Evolutionary conservation across 2,888 invertebrate genomes (phyloP).

Genomic region (Mongoloraphidia duomilia): DNA sequence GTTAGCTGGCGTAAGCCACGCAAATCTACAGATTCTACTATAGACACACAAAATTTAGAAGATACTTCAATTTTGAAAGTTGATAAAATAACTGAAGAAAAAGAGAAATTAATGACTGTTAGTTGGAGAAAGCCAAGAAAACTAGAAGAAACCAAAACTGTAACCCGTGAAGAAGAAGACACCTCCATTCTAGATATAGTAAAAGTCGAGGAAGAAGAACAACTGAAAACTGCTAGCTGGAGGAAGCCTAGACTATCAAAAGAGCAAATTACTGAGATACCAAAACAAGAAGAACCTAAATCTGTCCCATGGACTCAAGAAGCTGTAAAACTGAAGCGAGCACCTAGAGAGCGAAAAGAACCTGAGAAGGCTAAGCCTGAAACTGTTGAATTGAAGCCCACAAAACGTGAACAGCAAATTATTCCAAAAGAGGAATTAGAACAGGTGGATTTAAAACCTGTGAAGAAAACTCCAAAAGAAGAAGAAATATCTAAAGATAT

Average conservation of each 20-base stretch:
- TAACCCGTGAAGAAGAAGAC: neutral
- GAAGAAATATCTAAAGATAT: conserved; percentile 26
- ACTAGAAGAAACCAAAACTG: conserved; percentile 11
- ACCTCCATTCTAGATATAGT: conserved; percentile 27
- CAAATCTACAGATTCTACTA: conserved; percentile 7
- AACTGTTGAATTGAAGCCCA: conserved; percentile 31
- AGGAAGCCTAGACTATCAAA: conserved; percentile 25
- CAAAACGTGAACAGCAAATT: conserved; percentile 11
- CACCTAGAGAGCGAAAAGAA: conserved; percentile 29
- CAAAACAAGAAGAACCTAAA: conserved; percentile 13
- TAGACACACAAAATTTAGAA: conserved; percentile 11
- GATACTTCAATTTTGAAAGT: conserved; percentile 19
- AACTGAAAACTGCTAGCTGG: conserved; percentile 26
- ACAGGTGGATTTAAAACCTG: conserved; percentile 3
- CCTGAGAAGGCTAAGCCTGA: conserved; percentile 37
- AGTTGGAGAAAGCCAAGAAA: conserved; percentile 21
- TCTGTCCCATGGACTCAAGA: conserved; percentile 46
- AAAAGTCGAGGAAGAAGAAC: conserved; percentile 29
- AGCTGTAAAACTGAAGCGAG: conserved; percentile 34
- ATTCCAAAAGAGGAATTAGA: conserved; percentile 9
- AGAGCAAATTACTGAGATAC: conserved; percentile 15
- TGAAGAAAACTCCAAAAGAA: conserved; percentile 23
- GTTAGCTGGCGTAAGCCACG: neutral
- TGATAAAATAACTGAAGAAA: conserved; percentile 14
- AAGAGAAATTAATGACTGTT: conserved; percentile 10